Conservation (phyloP, 2,888 invertebrate species). For the Dicranocentrus wangi region DNA sequence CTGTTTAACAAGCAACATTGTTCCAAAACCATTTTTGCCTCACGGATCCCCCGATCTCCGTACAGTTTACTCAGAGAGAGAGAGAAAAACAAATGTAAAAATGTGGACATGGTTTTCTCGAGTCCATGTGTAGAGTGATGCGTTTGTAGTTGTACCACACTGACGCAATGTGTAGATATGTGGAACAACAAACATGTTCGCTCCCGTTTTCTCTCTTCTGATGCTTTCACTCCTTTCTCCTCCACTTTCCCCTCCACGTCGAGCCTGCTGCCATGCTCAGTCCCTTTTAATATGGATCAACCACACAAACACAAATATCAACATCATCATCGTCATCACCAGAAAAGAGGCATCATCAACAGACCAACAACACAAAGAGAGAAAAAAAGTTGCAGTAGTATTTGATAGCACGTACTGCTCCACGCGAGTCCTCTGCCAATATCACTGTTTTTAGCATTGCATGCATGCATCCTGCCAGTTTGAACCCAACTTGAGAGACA, state of each 20-base stretch:
- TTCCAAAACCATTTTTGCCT: slow-evolving; percentile 13
- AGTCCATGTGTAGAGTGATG: too few relatives aligned
- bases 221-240: not conserved
- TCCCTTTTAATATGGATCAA: not conserved
- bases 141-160: too few relatives aligned
- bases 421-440: too few relatives aligned
- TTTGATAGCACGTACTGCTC: not conserved
- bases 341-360: slow-evolving; percentile 8
- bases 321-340: not conserved
- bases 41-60: not conserved
- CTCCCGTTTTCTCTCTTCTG: not conserved
- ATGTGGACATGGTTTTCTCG: too few relatives aligned
- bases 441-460: not conserved
- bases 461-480: too few relatives aligned
- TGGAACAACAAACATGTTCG: not conserved
- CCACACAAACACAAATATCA: not conserved
- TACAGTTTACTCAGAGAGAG: not conserved
- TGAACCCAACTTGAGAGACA: too few relatives aligned
- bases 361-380: not conserved
- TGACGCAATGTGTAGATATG: too few relatives aligned
- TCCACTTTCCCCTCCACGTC: not conserved
- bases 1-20: slow-evolving; percentile 33
- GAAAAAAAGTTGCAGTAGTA: not conserved
- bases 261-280: too few relatives aligned
- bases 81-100: not conserved